phyloP scores from a whole-genome alignment of 2,888 invertebrate species.

The Meteorus colon region DNA sequence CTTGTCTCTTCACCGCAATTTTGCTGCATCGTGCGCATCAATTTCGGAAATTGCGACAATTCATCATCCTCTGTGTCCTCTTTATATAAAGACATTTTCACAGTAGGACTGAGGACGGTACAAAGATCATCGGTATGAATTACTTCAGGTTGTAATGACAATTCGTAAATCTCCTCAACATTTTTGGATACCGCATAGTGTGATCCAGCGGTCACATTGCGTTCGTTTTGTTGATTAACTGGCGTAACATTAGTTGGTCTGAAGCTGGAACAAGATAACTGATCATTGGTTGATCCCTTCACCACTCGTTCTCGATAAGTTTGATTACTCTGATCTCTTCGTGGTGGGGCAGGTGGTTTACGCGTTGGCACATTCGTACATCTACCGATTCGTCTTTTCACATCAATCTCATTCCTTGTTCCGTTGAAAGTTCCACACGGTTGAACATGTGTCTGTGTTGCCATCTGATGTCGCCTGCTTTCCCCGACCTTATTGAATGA shows the following conservation, averaged over 20 bases:
- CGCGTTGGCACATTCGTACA: conserved; percentile 36
- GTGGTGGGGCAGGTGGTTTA: conserved; percentile 58
- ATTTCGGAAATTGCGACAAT: conserved; percentile 2
- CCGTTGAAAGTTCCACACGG: conserved; percentile 26
- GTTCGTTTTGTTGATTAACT: conserved; percentile 55
- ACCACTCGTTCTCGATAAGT: conserved; percentile 49
- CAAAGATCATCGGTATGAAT: conserved; percentile 66
- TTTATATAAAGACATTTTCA: conserved; percentile 62
- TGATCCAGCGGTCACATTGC: conserved; percentile 50
- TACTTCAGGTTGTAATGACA: conserved; percentile 61
- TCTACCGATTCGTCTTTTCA: conserved; percentile 25
- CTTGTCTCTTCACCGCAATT: conserved; percentile 57
- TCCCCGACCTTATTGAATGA: conserved; percentile 66
- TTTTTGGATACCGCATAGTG: conserved; percentile 58
- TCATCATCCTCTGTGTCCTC: conserved; percentile 48
- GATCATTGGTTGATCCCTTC: conserved; percentile 21
- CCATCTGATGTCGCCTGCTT: conserved; percentile 58
- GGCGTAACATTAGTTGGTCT: conserved; percentile 59
- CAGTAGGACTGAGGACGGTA: conserved; percentile 59
- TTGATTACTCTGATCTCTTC: conserved; percentile 61
- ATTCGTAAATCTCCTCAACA: conserved; percentile 65
- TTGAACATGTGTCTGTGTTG: conserved; percentile 34
- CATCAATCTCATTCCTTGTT: conserved; percentile 12
- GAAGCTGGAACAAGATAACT: conserved; percentile 60
- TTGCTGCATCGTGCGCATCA: background rate